These are phyloP conservation scores for Rhopilema esculentum DNA, from an alignment of 30 jellyfish, hydroid and myxozoan species.

Conservation along the genomic window DNA sequence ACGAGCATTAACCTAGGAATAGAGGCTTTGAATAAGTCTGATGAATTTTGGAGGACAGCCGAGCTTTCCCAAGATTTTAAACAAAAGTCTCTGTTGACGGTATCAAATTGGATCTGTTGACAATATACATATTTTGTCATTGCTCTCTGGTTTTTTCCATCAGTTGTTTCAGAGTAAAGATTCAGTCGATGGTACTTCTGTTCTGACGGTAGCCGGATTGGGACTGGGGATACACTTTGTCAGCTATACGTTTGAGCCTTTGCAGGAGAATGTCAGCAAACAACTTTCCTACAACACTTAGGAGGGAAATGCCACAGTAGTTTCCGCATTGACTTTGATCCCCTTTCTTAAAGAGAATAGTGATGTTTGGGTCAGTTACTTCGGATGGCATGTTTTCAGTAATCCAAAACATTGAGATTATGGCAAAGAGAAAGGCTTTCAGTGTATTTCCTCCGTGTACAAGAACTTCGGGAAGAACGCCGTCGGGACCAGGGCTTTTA, in stretches of 20 bases:
- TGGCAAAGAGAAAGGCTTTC: conserved; percentile 3
- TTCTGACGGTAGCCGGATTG: conserved; percentile 64
- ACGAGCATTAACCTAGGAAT: neutral
- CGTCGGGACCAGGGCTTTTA: conserved; percentile 56
- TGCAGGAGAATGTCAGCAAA: conserved; percentile 9
- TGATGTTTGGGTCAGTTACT: conserved; percentile 26
- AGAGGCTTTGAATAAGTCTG: neutral
- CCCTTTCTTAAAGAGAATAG: conserved; percentile 44
- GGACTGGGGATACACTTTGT: conserved; percentile 41
- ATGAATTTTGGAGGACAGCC: conserved; percentile 15
- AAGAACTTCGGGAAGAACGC: conserved; percentile 50
- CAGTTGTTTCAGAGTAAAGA: conserved; percentile 61
- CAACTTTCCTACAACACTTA: conserved; percentile 25
- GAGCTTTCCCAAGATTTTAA: neutral
- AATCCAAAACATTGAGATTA: conserved; percentile 13
- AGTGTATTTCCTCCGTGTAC: conserved; percentile 42
- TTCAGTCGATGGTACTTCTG: conserved; percentile 62
- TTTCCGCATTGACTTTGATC: conserved; percentile 39
- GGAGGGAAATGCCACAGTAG: conserved; percentile 55
- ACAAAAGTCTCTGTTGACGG: conserved; percentile 4
- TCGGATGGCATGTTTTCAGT: conserved; percentile 46
- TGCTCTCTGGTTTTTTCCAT: conserved; percentile 63
- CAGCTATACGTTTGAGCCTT: conserved; percentile 53
- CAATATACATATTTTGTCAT: conserved; percentile 33
- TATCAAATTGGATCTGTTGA: conserved; percentile 17